Evolutionary conservation across 2,797 vertebrate genomes (phyloP), one percentile per base, ranked within the genome.

Genomic region (Coregonus sp.): DNA sequence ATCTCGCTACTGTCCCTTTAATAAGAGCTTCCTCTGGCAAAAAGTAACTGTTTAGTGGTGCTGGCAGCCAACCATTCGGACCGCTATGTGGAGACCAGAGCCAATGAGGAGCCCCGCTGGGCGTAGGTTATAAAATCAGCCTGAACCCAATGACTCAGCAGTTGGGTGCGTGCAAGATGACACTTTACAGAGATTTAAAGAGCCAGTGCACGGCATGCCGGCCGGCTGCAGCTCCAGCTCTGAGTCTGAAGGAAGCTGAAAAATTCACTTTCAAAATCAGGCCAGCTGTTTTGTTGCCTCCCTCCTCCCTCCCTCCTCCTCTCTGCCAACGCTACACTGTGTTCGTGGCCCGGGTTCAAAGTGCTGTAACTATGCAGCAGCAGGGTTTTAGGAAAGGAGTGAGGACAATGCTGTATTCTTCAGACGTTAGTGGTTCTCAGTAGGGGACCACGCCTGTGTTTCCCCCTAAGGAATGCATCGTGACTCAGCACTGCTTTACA

Each of bases 111-210:
- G 78, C 83, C 81, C 72, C 79, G 86, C 86, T 93, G 91, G 95
- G 94, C 89, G 93, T 94, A 95, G 93, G 92, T 93, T 87, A 89
- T 91, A 85, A 94, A 94, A 94, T 93, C 92, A 93, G 90, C 86
- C 91, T 94, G 96, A 97, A 95, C 96, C 91, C 95, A 93, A 91
- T 98, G 97, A 98, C 96, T 99, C 97, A 97, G 96, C 97, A 97
- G 87, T 90, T 88, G 87, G 85, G 89, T 91, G 90, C 90, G 88
- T 93, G 94, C 89, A 89, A 94, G 89, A 96, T 96, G 96, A 96
- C 95, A 94, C 93, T 94, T 95, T 94, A 85, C 93, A 90, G 92
- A 91, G 89, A 91, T 94, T 98, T 97, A 97, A 97, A 96, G 95
- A 91, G 92, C 87, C 94, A 94, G 92, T n/a, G 16, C 85, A 75